These are phyloP conservation scores for Anas platyrhynchos DNA, from an alignment of 2,113 vertebrate species.

Conservation along the genomic window DNA sequence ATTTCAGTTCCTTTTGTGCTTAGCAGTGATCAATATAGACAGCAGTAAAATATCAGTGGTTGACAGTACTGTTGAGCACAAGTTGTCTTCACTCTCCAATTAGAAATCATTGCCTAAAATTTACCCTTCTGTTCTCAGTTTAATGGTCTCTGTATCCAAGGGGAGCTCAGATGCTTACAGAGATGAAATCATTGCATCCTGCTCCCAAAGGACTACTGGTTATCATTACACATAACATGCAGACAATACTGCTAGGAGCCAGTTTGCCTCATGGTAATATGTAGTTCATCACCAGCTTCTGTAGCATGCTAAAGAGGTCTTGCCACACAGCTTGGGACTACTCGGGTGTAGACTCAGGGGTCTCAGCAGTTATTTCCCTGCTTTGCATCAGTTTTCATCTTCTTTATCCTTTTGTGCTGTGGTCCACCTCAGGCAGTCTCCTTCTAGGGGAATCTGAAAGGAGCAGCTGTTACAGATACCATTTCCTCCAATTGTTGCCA, in stretches of 20 bases:
- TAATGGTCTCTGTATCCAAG: constrained; percentile 80
- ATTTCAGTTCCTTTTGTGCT: background rate
- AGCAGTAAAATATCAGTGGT: constrained; percentile 30
- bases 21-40: background rate
- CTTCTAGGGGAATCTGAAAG: constrained; percentile 87
- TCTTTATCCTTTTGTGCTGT: constrained; percentile 89
- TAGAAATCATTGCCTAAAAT: constrained; percentile 83
- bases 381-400: constrained; percentile 87
- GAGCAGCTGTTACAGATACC: constrained; percentile 88
- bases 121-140: constrained; percentile 89
- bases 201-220: constrained; percentile 80
- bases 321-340: constrained; percentile 78
- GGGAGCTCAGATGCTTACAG: constrained; percentile 85
- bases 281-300: constrained; percentile 85
- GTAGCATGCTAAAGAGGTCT: constrained; percentile 86
- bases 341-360: constrained; percentile 77
- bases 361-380: constrained; percentile 87
- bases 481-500: constrained; percentile 84
- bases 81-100: constrained; percentile 60
- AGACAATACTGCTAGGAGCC: constrained; percentile 78
- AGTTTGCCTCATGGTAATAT: constrained; percentile 83
- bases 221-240: constrained; percentile 81
- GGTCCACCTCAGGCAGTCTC: constrained; percentile 86
- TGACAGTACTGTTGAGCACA: constrained; percentile 29
- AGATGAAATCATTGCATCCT: constrained; percentile 77